A percentile compares a stretch with the other conserved stretches of the same genome.
Evolutionary conservation across 2,113 vertebrate genomes (phyloP).

Genomic region (Labrus mixtus): DNA sequence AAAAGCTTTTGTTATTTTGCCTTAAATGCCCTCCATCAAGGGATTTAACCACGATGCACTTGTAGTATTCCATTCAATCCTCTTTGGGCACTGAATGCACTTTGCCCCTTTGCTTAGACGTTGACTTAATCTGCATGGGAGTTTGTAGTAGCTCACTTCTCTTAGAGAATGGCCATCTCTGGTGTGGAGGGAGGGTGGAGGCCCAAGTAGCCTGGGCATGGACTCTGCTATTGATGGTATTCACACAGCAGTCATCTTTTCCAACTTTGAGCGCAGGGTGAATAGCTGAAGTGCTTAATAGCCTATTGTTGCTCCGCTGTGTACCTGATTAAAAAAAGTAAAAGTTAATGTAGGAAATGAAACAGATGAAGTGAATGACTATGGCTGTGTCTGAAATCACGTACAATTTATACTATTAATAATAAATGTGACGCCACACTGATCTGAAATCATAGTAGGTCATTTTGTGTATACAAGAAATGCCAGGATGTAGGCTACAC

Average conservation of each 20-base stretch:
- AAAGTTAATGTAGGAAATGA: too few species aligned
- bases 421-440: too few species aligned
- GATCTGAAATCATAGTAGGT: too few species aligned
- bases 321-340: neutral
- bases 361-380: too few species aligned
- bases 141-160: constrained; percentile 41
- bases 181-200: neutral
- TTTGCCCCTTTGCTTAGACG: constrained; percentile 52
- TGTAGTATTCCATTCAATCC: constrained; percentile 70
- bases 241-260: too few species aligned
- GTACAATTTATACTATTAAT: too few species aligned
- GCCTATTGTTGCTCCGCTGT: neutral
- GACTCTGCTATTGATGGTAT: constrained; percentile 14
- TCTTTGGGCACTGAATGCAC: constrained; percentile 58
- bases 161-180: constrained; percentile 35
- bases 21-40: constrained; percentile 65
- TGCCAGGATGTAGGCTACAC: too few species aligned
- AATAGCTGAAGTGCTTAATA: too few species aligned
- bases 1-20: constrained; percentile 75
- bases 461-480: too few species aligned
- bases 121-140: constrained; percentile 61
- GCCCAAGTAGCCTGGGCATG: neutral
- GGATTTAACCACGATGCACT: constrained; percentile 71
- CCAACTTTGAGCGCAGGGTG: too few species aligned
- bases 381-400: too few species aligned